phyloP scores from a whole-genome alignment of 2,888 invertebrate species.

The Drosophila tripunctata region DNA sequence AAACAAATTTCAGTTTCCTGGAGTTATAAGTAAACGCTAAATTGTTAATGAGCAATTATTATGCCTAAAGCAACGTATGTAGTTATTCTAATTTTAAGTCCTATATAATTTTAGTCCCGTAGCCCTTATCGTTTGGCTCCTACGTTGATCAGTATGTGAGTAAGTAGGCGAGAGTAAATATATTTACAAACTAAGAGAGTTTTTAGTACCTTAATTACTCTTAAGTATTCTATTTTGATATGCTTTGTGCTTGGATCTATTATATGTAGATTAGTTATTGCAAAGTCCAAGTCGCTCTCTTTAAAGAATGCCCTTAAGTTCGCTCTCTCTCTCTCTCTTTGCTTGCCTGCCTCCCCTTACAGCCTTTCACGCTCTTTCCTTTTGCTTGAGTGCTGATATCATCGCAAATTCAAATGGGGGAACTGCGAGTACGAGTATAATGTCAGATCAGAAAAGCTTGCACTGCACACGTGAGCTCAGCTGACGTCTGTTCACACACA shows the following conservation, averaged over 20 bases:
- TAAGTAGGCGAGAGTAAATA: no score
- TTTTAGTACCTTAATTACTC: no score
- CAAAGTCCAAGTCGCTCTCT: neutral
- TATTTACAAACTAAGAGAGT: no score
- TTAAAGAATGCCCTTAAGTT: neutral
- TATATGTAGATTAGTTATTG: neutral
- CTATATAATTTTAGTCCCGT: no score
- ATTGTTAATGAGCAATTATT: no score
- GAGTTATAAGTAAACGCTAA: no score
- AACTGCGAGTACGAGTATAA: conserved; percentile 43
- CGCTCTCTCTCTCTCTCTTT: neutral
- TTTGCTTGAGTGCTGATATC: conserved; percentile 37
- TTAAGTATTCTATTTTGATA: neutral
- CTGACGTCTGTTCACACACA: conserved; percentile 16
- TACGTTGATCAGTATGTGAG: no score
- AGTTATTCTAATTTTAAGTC: no score
- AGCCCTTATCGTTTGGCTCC: no score
- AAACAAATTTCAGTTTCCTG: no score
- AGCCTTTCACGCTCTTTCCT: neutral
- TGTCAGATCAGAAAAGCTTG: conserved; percentile 46
- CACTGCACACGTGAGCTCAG: conserved; percentile 49
- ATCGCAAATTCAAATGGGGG: conserved; percentile 36
- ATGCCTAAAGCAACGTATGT: no score
- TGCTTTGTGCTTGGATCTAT: neutral
- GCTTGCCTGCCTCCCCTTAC: neutral